Base-by-base conservation (phyloP, 2,797 vertebrate species). In the Sarcoramphus papa region DNA sequence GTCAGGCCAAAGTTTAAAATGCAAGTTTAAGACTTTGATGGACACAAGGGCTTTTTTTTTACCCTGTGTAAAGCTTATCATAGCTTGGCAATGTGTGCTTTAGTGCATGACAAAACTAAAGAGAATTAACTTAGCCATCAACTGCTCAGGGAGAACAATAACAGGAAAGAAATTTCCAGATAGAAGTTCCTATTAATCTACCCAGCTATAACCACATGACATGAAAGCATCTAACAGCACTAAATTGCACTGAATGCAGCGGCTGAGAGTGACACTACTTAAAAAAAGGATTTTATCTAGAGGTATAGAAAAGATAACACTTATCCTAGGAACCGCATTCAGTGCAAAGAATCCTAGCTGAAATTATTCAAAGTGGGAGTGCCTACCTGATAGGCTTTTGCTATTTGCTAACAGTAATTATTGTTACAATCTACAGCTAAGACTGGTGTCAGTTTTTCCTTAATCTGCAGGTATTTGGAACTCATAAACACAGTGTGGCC, bases 91-190 rank as follows among this genome's bases (percentile, higher is more conserved):
- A 99, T 99, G 98, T 99, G 99, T 98, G 99, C 99, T 98, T 98
- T 97, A 98, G 99, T 99, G 99, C 99, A 98, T 99, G 99, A 99
- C 98, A 98, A 98, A 99, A 99, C 99, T 99, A 99, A 99, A 99
- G 99, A 99, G 99, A 99, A 99, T 99, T 99, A 99, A 99, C 99
- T 99, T 99, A 99, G 99, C 99, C 99, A 99, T 99, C 99, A 99
- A 98, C 98, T 98, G 98, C 98, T 98, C 98, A 98, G 99, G 98
- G 98, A 99, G 98, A 99, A 99, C 99, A 99, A 99, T 99, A 99
- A 99, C 98, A 98, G 97, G 96, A 97, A 98, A 98, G 98, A 99
- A 98, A 98, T 99, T 99, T 99, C 98, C 99, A 99, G 98, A 98
- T 98, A 98, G 98, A 98, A 98, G 98, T 98, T 98, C 98, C 98